phyloP scores from a whole-genome alignment of 64 coral and sea anemone species.

The Montipora sp. region DNA sequence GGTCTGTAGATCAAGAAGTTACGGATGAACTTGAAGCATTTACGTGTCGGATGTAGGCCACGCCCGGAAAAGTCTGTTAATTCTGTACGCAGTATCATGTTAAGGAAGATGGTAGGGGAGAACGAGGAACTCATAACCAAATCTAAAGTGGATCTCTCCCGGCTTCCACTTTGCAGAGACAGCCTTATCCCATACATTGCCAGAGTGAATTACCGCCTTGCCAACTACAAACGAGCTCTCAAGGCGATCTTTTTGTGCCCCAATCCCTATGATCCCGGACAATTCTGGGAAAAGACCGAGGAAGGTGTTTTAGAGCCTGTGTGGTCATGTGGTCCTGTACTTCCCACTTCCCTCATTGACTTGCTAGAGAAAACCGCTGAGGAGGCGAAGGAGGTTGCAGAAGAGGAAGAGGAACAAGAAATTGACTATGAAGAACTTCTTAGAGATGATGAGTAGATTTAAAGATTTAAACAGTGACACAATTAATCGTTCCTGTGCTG shows the following conservation, averaged over 20 bases:
- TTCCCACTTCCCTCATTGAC: conserved; percentile 49
- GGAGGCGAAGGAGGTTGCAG: not conserved
- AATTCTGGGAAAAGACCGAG: conserved; percentile 56
- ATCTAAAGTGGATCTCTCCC: conserved; percentile 59
- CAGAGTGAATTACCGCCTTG: conserved; percentile 67
- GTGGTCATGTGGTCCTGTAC: conserved; percentile 43
- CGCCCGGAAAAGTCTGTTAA: conserved; percentile 42
- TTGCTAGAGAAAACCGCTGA: not conserved
- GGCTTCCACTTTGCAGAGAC: conserved; percentile 53
- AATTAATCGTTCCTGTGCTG: not conserved
- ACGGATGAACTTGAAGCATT: conserved; percentile 62
- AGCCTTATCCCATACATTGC: conserved; percentile 45
- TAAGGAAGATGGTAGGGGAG: conserved; percentile 60
- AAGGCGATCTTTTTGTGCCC: conserved; percentile 44
- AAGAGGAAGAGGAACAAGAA: conserved; percentile 37
- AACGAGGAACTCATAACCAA: conserved; percentile 1
- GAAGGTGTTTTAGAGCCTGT: conserved; percentile 48
- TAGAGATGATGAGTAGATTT: conserved; percentile 28
- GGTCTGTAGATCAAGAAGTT: conserved; percentile 44
- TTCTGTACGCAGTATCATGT: conserved; percentile 49
- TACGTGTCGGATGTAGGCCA: conserved; percentile 66
- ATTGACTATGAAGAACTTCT: conserved; percentile 47
- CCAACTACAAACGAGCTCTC: conserved; percentile 36
- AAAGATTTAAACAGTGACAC: not conserved
- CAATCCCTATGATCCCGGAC: conserved; percentile 37